Conservation (phyloP, 2,888 invertebrate genomes). For the Aphrophora alni region DNA sequence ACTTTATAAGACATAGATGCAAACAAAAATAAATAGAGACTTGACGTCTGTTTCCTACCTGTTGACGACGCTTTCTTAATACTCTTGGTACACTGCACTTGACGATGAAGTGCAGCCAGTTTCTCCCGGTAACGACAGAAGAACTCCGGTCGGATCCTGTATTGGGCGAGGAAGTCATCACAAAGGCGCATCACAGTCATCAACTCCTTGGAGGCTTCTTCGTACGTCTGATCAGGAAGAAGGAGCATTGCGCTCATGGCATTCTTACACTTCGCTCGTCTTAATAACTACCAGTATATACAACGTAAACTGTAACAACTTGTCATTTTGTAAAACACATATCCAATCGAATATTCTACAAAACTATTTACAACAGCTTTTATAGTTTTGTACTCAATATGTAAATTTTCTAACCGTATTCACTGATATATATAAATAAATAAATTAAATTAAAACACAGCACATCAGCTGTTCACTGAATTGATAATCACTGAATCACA, state of each 20-base stretch:
- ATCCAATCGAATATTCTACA: too few relatives aligned
- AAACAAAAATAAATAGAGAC: too few relatives aligned
- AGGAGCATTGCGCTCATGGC: slow-evolving; percentile 58
- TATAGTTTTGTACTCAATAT: too few relatives aligned
- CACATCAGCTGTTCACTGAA: background rate
- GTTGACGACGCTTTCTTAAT: background rate
- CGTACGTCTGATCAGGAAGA: slow-evolving; percentile 82
- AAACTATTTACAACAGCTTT: too few relatives aligned
- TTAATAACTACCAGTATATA: too few relatives aligned
- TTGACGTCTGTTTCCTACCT: background rate
- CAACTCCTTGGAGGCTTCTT: slow-evolving; percentile 59
- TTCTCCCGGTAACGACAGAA: slow-evolving; percentile 73
- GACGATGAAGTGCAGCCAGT: slow-evolving; percentile 51
- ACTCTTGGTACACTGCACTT: background rate
- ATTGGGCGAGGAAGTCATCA: slow-evolving; percentile 67
- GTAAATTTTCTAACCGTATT: too few relatives aligned
- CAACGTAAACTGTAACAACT: too few relatives aligned
- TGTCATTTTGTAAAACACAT: too few relatives aligned
- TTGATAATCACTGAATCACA: background rate
- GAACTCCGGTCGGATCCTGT: slow-evolving; percentile 77
- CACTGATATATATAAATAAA: too few relatives aligned
- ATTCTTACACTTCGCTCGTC: background rate
- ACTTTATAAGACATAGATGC: too few relatives aligned
- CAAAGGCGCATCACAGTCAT: slow-evolving; percentile 62
- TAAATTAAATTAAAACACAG: background rate